These are phyloP conservation scores for Anthophora plumipes DNA, from an alignment of 2,888 invertebrate species.

Conservation along the genomic window DNA sequence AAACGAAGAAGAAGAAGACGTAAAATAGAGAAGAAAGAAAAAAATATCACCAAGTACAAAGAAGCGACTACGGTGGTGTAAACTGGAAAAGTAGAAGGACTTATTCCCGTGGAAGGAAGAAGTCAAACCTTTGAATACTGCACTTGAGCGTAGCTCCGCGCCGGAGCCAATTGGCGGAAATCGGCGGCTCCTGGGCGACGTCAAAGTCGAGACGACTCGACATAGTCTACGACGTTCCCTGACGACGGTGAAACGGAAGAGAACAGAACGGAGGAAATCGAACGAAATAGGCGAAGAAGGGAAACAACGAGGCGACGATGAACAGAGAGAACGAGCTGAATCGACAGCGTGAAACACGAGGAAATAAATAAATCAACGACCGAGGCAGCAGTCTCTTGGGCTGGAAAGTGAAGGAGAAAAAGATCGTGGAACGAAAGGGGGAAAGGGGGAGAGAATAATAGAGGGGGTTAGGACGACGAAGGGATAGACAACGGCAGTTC, in stretches of 20 bases:
- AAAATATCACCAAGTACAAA: not conserved
- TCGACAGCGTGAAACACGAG: conserved; percentile 66
- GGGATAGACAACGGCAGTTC: conserved; percentile 44
- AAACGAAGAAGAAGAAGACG: not conserved
- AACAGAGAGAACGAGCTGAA: conserved; percentile 34
- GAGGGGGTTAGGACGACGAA: conserved; percentile 24
- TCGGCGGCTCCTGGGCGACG: conserved; percentile 70
- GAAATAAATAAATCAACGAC: conserved; percentile 70
- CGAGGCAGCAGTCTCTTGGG: conserved; percentile 52
- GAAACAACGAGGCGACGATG: conserved; percentile 55
- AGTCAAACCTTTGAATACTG: conserved; percentile 52
- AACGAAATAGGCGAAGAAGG: conserved; percentile 48
- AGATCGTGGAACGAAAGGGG: not conserved
- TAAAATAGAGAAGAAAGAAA: too few species aligned
- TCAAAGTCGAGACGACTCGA: conserved; percentile 66
- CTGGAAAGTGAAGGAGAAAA: conserved; percentile 41
- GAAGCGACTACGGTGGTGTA: conserved; percentile 7
- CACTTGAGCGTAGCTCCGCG: conserved; percentile 28
- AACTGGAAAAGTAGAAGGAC: conserved; percentile 30
- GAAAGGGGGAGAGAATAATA: conserved; percentile 35
- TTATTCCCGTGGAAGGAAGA: conserved; percentile 25
- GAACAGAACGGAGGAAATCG: conserved; percentile 45
- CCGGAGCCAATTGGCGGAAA: conserved; percentile 73
- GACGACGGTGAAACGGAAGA: not conserved
- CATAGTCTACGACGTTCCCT: conserved; percentile 50